Evolutionary conservation across 2,888 invertebrate species (phyloP), one percentile per base, ranked within the genome.

Genomic region (Andrena camellia): DNA sequence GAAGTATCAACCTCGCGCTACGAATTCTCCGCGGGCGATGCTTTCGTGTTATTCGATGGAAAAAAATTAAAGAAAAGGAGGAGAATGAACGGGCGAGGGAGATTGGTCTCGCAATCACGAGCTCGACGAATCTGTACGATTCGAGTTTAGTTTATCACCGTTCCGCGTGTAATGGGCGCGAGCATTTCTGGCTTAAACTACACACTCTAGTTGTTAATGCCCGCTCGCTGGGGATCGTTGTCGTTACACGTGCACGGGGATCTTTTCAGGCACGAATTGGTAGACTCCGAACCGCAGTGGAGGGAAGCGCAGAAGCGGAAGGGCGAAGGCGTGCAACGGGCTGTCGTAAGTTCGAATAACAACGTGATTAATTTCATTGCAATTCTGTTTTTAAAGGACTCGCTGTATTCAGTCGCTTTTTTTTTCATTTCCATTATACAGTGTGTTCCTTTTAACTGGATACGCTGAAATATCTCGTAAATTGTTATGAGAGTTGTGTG

Each of bases 231-330:
- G 57, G 57, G 57, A 57, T 57, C 57, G 57, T 26, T 57, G 57
- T 57, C 42, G 17, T 57, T 57, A 60, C 23, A 60, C 67, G 26
- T 31, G 20, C 26, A 23, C 42, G 62, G 33, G 33, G 70, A 75
- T 70, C 57, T 50, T 81, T 77, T 73, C 77, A 95, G 95, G 86
- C 94, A 94, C 87, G 98, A 98, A 94, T 95, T 98, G 90, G 97
- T 98, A 64, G 98, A 98, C 93, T 98, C 98, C 7, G 97, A 97
- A 89, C 96, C 97, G 71, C 98, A 98, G 94, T 98, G 98, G 98
- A 96, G 97, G 89, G 98, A 98, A 94, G 97, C 97, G 62, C 96
- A 98, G 93, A 96, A 96, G 90, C 96, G 97, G 90, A 96, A 96
- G 92, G 96, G 96, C 59, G 95, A 95, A 83, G 94, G 93, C 69